phyloP scores from a whole-genome alignment of 2,888 invertebrate species.

The Teleiodes luculella region DNA sequence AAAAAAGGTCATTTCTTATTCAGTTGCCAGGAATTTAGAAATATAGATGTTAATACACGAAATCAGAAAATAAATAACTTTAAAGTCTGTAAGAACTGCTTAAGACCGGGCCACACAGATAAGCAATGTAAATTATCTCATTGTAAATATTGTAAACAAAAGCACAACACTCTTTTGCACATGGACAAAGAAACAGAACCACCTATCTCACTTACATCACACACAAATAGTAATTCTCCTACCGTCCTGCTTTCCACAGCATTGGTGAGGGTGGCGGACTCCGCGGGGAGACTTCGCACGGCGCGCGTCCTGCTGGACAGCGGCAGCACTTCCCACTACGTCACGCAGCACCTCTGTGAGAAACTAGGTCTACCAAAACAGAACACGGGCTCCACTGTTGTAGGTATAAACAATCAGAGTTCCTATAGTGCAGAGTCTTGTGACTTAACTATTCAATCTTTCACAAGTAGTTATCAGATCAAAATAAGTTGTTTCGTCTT shows the following conservation, averaged over 20 bases:
- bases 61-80: slow-evolving; percentile 13
- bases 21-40: slow-evolving; percentile 11
- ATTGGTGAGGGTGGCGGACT: slow-evolving; percentile 17
- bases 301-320: slow-evolving; percentile 6
- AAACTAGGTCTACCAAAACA: slow-evolving; percentile 14
- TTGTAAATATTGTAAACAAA: slow-evolving; percentile 20
- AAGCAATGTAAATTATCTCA: slow-evolving; percentile 15
- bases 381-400: background rate
- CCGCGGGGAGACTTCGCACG: slow-evolving; percentile 5
- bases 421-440: background rate
- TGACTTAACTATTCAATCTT: background rate
- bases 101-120: slow-evolving; percentile 17
- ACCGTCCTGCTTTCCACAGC: slow-evolving; percentile 24
- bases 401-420: background rate
- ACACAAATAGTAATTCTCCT: no score
- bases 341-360: slow-evolving; percentile 15
- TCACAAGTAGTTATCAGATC: background rate
- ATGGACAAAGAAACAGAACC: no score
- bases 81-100: slow-evolving; percentile 21
- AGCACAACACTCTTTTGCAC: no score
- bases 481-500: background rate
- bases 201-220: no score
- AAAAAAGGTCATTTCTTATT: slow-evolving; percentile 1
- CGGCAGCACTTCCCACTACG: slow-evolving; percentile 16
- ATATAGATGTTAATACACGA: slow-evolving; percentile 16